Conservation (phyloP, 2,797 vertebrate species). For the Dryobates pubescens region DNA sequence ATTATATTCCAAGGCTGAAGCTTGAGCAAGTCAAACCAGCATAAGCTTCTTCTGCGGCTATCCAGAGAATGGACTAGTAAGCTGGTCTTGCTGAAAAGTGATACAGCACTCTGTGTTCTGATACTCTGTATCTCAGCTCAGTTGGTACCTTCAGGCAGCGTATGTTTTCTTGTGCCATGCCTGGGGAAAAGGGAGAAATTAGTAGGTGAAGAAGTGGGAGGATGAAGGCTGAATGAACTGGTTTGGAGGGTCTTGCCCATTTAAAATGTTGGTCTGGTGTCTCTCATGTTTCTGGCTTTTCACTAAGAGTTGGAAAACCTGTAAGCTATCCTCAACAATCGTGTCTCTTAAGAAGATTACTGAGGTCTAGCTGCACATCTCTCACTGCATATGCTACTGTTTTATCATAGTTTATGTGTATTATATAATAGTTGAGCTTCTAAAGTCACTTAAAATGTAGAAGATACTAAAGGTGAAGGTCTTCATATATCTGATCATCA, state of each 20-base stretch:
- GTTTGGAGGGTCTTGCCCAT: not conserved
- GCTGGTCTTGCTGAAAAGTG: not conserved
- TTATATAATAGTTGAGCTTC: not conserved
- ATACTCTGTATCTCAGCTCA: not conserved
- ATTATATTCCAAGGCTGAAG: not conserved
- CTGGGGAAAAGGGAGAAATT: not conserved
- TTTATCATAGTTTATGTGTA: not conserved
- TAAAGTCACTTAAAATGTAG: not conserved
- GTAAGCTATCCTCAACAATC: not conserved
- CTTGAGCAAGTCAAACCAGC: not conserved
- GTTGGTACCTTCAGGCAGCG: not conserved
- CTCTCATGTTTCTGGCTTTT: not conserved
- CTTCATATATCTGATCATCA: not conserved
- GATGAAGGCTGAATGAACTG: not conserved
- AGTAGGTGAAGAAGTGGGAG: not conserved
- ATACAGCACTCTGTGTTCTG: not conserved
- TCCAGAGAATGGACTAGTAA: not conserved
- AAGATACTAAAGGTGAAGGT: not conserved
- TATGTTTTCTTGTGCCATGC: not conserved
- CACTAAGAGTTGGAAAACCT: not conserved
- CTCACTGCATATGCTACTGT: not conserved
- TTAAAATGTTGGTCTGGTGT: not conserved
- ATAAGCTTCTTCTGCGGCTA: not conserved
- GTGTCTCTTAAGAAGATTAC: not conserved
- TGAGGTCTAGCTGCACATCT: not conserved